Percentiles rank a stretch among this genome's conserved stretches.
Evolutionary conservation across 1,140 invertebrate species (phyloP).

Genomic region (Triops cancriformis): DNA sequence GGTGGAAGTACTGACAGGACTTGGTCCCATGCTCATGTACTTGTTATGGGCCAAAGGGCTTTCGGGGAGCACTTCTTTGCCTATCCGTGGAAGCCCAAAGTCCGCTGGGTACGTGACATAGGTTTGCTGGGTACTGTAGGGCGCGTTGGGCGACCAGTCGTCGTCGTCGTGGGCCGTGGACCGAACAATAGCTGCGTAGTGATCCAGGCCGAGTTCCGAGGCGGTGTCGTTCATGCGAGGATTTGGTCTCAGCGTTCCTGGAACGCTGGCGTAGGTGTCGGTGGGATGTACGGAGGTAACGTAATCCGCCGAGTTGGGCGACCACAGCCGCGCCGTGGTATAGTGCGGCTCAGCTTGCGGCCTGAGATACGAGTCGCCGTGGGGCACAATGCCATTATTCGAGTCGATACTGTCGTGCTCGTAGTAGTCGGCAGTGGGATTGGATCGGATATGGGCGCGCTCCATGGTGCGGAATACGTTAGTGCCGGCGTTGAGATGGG

Average conservation of each 20-base stretch:
- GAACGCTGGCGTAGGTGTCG: neutral
- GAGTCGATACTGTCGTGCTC: slow-evolving; percentile 14
- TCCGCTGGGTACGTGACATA: slow-evolving; percentile 25
- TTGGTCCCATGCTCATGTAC: slow-evolving; percentile 1
- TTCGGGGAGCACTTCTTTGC: neutral
- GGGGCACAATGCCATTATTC: slow-evolving; percentile 16
- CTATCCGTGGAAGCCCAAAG: slow-evolving; percentile 25
- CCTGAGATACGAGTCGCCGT: slow-evolving; percentile 25
- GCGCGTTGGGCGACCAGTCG: neutral
- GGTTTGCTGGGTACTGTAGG: neutral
- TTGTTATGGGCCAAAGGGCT: slow-evolving; percentile 1
- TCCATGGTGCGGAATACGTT: slow-evolving; percentile 6
- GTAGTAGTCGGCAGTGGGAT: slow-evolving; percentile 13
- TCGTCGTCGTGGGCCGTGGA: neutral
- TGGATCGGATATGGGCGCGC: neutral
- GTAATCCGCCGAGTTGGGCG: neutral
- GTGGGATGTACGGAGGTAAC: neutral
- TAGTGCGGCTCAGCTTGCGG: slow-evolving; percentile 27
- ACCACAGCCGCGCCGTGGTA: slow-evolving; percentile 22
- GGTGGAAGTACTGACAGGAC: slow-evolving; percentile 12
- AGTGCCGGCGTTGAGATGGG: neutral
- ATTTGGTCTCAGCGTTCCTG: neutral
- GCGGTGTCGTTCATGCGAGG: neutral
- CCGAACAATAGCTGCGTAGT: neutral
- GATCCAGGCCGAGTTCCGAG: neutral